Evolutionary conservation across 1,140 invertebrate genomes (phyloP).

Genomic region (Papilio dardanus): DNA sequence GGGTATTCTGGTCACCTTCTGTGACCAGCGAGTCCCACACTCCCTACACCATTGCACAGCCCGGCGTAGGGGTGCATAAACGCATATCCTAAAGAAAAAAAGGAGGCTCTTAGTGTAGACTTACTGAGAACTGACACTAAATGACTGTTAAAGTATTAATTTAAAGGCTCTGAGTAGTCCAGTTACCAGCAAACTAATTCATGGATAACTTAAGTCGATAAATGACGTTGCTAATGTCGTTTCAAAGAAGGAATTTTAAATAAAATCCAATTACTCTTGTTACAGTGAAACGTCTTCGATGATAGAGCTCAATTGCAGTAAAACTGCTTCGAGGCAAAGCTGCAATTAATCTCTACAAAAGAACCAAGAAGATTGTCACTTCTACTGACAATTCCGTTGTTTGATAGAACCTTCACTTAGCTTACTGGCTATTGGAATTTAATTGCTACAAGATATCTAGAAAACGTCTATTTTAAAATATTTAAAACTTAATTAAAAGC

Average conservation of each 20-base stretch:
- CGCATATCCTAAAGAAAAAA: too few species aligned
- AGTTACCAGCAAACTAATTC: too few species aligned
- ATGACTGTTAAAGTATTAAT: too few species aligned
- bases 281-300: constrained; percentile 31
- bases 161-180: too few species aligned
- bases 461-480: background rate
- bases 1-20: too few species aligned
- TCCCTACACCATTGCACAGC: too few species aligned
- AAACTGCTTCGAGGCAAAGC: constrained; percentile 14
- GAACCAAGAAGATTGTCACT: constrained; percentile 21
- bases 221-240: constrained; percentile 12
- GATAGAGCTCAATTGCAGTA: constrained; percentile 28
- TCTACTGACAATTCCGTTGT: background rate
- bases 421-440: constrained; percentile 11
- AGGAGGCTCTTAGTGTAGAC: too few species aligned
- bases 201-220: background rate
- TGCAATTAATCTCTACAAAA: constrained; percentile 30
- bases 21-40: too few species aligned
- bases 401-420: constrained; percentile 5
- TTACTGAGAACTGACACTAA: too few species aligned
- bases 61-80: too few species aligned
- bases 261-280: constrained; percentile 10
- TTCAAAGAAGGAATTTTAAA: background rate
- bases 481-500: background rate
- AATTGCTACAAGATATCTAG: background rate